A percentile compares a stretch with the other conserved stretches of the same genome.
Evolutionary conservation across 1,140 invertebrate species (phyloP).

Genomic region (Philotrypesis tridentata): DNA sequence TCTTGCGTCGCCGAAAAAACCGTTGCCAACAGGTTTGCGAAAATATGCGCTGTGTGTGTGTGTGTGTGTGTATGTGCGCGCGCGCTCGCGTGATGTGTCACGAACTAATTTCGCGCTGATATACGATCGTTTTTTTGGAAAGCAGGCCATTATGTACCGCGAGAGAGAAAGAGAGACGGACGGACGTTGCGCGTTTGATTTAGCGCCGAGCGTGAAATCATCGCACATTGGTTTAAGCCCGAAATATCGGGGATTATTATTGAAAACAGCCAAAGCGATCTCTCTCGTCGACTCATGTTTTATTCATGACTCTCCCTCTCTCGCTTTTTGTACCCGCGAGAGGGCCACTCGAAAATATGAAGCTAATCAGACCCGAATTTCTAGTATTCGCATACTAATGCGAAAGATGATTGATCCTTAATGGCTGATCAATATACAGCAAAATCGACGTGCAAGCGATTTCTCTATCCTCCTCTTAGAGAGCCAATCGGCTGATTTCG

Average conservation of each 20-base stretch:
- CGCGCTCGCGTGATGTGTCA: no score
- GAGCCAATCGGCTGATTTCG: no score
- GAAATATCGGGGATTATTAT: slow-evolving; percentile 1
- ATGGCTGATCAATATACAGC: not conserved
- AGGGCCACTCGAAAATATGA: not conserved
- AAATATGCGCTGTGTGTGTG: no score
- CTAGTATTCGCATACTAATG: slow-evolving; percentile 25
- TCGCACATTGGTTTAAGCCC: not conserved
- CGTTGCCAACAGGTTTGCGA: not conserved
- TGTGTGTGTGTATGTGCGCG: no score
- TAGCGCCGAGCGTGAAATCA: not conserved
- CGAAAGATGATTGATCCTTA: slow-evolving; percentile 26
- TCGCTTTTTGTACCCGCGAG: not conserved
- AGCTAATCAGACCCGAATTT: not conserved
- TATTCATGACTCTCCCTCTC: no score
- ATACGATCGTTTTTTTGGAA: not conserved
- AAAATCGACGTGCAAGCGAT: no score
- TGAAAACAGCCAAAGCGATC: not conserved
- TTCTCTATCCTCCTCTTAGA: not conserved
- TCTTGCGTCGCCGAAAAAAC: not conserved
- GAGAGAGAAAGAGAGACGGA: no score
- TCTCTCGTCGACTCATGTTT: slow-evolving; percentile 15
- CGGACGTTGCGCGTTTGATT: not conserved
- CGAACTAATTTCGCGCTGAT: not conserved
- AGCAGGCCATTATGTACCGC: not conserved